These are phyloP conservation scores for Cryptus armator DNA, from an alignment of 2,888 invertebrate genomes.

Conservation along the genomic window DNA sequence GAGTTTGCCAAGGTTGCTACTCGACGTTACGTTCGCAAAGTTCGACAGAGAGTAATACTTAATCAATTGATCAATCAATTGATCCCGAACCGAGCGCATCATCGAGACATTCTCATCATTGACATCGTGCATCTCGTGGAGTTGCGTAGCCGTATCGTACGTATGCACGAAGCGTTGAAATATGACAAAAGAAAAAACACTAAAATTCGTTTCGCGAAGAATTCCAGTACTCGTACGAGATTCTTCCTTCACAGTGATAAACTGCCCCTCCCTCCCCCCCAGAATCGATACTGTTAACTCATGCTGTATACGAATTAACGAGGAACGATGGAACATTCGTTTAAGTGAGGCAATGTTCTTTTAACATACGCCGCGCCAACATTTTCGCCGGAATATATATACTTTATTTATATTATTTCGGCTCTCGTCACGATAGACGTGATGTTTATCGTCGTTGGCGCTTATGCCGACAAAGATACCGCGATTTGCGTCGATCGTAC, in stretches of 20 bases:
- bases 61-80: conserved; percentile 42
- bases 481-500: not conserved
- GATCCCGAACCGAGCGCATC: not conserved
- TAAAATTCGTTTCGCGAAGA: conserved; percentile 17
- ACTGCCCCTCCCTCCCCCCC: conserved; percentile 49
- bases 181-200: conserved; percentile 12
- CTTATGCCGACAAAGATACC: not conserved
- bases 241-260: conserved; percentile 56
- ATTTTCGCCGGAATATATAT: conserved; percentile 22
- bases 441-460: not conserved
- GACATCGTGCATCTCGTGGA: conserved; percentile 12
- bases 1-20: conserved; percentile 98
- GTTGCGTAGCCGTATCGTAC: conserved; percentile 16
- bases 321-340: conserved; percentile 27
- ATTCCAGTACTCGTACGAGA: conserved; percentile 37
- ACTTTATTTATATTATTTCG: not conserved
- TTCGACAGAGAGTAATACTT: conserved; percentile 79
- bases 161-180: conserved; percentile 18
- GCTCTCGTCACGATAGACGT: not conserved
- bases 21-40: conserved; percentile 86
- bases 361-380: not conserved
- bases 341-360: conserved; percentile 4
- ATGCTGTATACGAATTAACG: conserved; percentile 65
- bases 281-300: conserved; percentile 54
- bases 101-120: conserved; percentile 28